Percentiles rank a stretch among this genome's conserved stretches.
Evolutionary conservation across 2,797 vertebrate genomes (phyloP).

Genomic region (Erithacus rubecula): DNA sequence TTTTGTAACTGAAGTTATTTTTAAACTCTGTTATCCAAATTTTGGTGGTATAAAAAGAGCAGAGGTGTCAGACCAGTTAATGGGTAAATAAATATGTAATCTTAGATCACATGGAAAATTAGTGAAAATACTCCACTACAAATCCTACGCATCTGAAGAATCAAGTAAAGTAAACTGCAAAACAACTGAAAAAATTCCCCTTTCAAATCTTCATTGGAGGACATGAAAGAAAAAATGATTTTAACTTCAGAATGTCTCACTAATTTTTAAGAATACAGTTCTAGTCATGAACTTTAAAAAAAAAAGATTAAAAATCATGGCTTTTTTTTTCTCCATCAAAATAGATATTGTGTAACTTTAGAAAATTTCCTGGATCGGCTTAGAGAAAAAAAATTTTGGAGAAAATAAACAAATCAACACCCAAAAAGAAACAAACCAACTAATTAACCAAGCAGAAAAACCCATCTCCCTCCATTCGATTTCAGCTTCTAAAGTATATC

Average conservation of each 20-base stretch:
- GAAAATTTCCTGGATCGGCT: background rate
- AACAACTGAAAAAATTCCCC: background rate
- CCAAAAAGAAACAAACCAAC: background rate
- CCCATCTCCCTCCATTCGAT: background rate
- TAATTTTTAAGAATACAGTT: background rate
- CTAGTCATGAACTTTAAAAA: background rate
- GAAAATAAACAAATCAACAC: background rate
- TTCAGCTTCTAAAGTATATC: background rate
- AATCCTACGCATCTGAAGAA: background rate
- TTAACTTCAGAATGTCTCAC: background rate
- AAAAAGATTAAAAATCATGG: background rate
- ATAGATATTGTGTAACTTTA: accelerated
- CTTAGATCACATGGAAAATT: background rate
- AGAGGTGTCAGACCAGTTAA: background rate
- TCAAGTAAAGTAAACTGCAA: background rate
- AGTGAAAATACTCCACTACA: background rate
- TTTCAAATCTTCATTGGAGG: background rate
- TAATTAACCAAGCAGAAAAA: background rate
- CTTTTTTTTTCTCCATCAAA: background rate
- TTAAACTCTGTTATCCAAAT: background rate
- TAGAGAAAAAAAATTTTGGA: background rate
- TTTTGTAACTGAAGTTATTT: background rate
- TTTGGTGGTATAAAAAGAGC: background rate
- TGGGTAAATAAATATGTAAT: background rate
- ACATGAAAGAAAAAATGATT: background rate